Evolutionary conservation across 2,797 vertebrate species (phyloP).

Genomic region (Myotis pilosus): DNA sequence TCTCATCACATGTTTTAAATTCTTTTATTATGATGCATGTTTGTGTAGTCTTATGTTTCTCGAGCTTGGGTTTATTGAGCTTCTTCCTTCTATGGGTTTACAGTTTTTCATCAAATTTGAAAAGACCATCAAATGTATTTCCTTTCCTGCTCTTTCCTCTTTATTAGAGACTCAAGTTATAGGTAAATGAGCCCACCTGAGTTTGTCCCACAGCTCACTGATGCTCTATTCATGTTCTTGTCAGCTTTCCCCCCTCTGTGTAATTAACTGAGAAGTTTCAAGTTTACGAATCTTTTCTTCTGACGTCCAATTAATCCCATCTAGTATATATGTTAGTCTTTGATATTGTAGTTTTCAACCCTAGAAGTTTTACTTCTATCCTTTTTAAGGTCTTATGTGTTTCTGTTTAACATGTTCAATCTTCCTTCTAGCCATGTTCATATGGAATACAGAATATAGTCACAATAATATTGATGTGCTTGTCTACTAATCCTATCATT

Average conservation of each 20-base stretch:
- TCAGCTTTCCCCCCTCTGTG: not conserved
- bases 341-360: not conserved
- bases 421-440: not conserved
- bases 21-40: not conserved
- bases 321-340: not conserved
- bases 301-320: not conserved
- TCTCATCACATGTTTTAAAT: not conserved
- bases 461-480: not conserved
- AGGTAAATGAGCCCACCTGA: not conserved
- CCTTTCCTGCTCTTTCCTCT: not conserved
- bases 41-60: not conserved
- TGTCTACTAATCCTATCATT: not conserved
- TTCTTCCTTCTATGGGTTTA: not conserved
- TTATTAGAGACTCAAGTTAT: not conserved
- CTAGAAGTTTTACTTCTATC: too few relatives aligned
- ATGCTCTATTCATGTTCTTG: not conserved
- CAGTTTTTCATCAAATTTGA: not conserved
- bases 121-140: not conserved
- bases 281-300: not conserved
- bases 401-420: not conserved
- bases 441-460: not conserved
- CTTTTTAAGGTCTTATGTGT: not conserved
- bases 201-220: not conserved
- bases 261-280: not conserved
- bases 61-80: not conserved